phyloP scores from a whole-genome alignment of 2,797 vertebrate genomes.

The Gila robusta region DNA sequence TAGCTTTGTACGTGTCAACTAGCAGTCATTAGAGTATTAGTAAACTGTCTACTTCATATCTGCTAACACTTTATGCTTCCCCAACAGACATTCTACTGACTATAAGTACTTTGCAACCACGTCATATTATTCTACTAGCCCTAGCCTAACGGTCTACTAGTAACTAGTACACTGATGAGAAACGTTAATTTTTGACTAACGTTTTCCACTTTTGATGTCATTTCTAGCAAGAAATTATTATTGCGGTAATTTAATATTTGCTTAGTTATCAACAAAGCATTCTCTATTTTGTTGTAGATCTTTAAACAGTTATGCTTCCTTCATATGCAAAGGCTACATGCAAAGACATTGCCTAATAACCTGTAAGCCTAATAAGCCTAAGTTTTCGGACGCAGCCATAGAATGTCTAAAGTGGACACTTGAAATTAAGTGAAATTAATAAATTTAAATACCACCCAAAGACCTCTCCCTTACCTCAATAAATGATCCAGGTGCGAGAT shows the following conservation, averaged over 20 bases:
- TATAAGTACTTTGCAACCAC: too few species aligned
- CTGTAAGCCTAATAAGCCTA: neutral
- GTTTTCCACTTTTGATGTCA: neutral
- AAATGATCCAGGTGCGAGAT: conserved; percentile 91
- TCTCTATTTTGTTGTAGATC: neutral
- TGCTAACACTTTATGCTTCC: too few species aligned
- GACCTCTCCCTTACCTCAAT: conserved; percentile 84
- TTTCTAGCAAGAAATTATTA: neutral
- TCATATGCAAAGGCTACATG: neutral
- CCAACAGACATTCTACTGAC: too few species aligned
- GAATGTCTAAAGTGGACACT: neutral
- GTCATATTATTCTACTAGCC: too few species aligned
- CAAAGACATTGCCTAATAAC: neutral
- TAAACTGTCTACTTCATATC: too few species aligned
- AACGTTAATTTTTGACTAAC: neutral
- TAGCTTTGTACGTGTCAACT: too few species aligned
- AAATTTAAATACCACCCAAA: neutral
- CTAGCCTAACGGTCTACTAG: too few species aligned
- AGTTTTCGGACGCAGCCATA: neutral
- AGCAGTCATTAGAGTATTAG: too few species aligned
- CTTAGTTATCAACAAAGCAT: neutral
- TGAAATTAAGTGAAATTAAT: neutral
- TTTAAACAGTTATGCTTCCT: neutral
- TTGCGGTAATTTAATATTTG: neutral
- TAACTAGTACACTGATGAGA: too few species aligned